Evolutionary conservation across 2,113 vertebrate species (phyloP), one percentile per base, ranked within the genome.

Genomic region (Galbula dea): DNA sequence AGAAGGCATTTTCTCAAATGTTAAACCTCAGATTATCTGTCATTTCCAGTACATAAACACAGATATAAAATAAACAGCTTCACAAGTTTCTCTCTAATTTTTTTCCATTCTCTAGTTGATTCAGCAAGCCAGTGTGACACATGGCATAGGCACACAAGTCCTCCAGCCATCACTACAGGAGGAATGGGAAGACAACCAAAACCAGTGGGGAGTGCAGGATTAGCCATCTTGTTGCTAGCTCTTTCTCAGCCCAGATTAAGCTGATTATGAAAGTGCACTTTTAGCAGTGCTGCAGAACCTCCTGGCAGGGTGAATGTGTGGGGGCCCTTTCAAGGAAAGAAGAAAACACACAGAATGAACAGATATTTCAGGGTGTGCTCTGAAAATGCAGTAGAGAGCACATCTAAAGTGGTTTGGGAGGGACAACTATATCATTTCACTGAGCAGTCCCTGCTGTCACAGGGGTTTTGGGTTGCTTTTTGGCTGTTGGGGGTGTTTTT

Each of bases 141-240:
- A 30, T 1, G 3, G 78, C 48, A 27, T 12, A n/a, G 27, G 12
- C 57, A 24, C 54, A 7, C 29, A 2, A 39, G 21, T 1, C 37
- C 74, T 58, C 7, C 84, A 69, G 65, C 51, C 48, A 0, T 23
- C 55, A 1, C n/a, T 12, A 68, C 19, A 46, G 41, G 4, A 63
- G 61, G 36, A 74, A 39, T 3, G 16, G 89, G 66, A 91, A 46
- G 46, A 22, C 52, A 27, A 51, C 26, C 92, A 63, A 71, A 55
- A 39, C 1, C 3, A 0, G 9, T 27, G 4, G 22, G 51, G 26
- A 75, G 52, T 1, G 2, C 43, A 15, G 71, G 26, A n/a, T 75
- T 46, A 48, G 74, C 57, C 12, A 1, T 22, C 48, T 45, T 34
- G 65, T 61, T 80, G 59, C 41, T 71, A 66, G 45, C 59, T 89